Evolutionary conservation across 2,888 invertebrate genomes (phyloP).

Genomic region (Spatulosminthurus flaviceps): DNA sequence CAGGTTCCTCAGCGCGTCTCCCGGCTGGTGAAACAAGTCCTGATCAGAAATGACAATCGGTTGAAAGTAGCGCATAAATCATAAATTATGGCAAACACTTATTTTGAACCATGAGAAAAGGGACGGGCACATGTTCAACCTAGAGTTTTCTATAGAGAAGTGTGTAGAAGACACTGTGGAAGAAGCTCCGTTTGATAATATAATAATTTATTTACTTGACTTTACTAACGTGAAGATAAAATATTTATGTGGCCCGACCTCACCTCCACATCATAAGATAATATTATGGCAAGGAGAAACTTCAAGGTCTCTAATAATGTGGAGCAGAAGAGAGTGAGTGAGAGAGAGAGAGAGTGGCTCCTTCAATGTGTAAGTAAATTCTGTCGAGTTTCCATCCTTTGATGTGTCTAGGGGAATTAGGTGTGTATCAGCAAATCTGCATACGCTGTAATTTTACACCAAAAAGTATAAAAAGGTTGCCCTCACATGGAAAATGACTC

Average conservation of each 20-base stretch:
- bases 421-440: too few species aligned
- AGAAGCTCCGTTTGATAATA: conserved; percentile 22
- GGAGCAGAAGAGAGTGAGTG: too few species aligned
- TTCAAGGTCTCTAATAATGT: too few species aligned
- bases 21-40: conserved; percentile 10
- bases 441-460: too few species aligned
- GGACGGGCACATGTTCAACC: background rate
- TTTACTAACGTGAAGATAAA: conserved; percentile 5
- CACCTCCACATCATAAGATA: background rate
- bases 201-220: background rate
- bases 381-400: too few species aligned
- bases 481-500: too few species aligned
- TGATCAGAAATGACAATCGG: conserved; percentile 27
- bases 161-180: background rate
- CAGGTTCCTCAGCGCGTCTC: background rate
- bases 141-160: background rate
- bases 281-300: too few species aligned
- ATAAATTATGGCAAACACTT: conserved; percentile 16
- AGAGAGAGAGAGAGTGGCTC: too few species aligned
- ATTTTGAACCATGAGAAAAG: too few species aligned
- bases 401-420: too few species aligned
- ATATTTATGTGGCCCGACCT: background rate
- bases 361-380: too few species aligned
- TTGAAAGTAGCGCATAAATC: conserved; percentile 25
- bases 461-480: too few species aligned